Base-by-base conservation (phyloP, 2,113 vertebrate genomes). In the Budorcas taxicolor region DNA sequence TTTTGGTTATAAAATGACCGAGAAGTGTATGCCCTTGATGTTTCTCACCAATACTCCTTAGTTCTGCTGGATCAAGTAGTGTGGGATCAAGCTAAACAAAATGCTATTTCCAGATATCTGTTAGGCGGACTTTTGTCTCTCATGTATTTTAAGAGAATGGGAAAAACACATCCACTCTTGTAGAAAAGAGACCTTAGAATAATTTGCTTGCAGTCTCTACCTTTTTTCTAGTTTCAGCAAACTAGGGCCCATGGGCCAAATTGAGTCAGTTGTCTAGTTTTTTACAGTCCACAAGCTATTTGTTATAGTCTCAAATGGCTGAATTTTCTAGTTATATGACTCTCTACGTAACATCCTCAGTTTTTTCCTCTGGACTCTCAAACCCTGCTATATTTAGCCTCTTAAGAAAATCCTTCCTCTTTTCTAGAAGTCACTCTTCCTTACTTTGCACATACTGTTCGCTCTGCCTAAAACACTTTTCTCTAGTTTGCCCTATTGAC, bases 51-150 rank as follows among this genome's bases (percentile, higher is more conserved):
- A 36, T 36, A 71, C 53, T 50, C 17, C 87, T 95, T 88, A 87
- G 60, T 91, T 88, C 33, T 95, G 17, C 84, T 95, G 91, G 93
- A 91, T 83, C 58, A 71, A 33, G 6, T 29, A 95, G 33, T 94
- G 27, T 78, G 58, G 84, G 64, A 16, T 84, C 64, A 93, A 94
- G 62, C 85, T 88, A 97, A 95, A 92, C 90, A 97, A 97, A 97
- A 94, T 93, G 78, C 80, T 95, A 71, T 95, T 97, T 96, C 64
- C 91, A 97, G 92, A 98, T 97, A 78, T 96, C 58, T 94, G 76
- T 67, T 91, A 78, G 78, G 67, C 67, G 29, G 82, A 95, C 91
- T 89, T 95, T 78, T 94, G 85, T 83, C 47, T 85, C 33, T 95
- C 83, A 53, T 2, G 53, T 55, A 53, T 82, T 85, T 95, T 80